Evolutionary conservation across 2,797 vertebrate genomes (phyloP), one percentile per base, ranked within the genome.

Genomic region (Gymnoscopelus braueri): DNA sequence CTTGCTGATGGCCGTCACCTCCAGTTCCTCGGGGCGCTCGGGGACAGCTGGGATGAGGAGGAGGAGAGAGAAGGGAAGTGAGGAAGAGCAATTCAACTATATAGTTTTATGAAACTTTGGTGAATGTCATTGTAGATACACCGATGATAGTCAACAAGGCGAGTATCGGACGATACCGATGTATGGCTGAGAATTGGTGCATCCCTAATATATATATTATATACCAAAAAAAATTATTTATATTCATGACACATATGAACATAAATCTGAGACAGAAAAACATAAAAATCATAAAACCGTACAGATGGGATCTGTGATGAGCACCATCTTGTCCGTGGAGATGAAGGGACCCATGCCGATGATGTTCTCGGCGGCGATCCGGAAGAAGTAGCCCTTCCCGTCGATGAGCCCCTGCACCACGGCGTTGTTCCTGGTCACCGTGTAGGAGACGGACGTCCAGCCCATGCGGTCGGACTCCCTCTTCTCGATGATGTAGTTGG

Each of bases 341-440:
- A 93, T 93, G 83, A 97, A 99, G 0, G 98, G 98, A 60, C 98
- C 98, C 94, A 98, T 97, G 89, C 98, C 98, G 55, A 99, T 97
- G 71, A 96, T 97, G 88, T 99, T 99, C 91, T 99, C 98, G 11
- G 98, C 95, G 35, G 98, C 98, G 54, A 99, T 97, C 89, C 98
- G 95, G 92, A 99, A 99, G 84, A 97, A 98, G 88, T 99, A 99
- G 62, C 95, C 94, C 85, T 96, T 98, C 14, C 96, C 96, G 75
- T 97, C 91, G 7, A 94, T 91, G 67, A 99, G 95, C 67, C 96
- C 97, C 87, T 99, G 98, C 63, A 98, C 92, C 5, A 96, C 95
- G 13, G 98, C 98, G 55, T 98, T 99, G 75, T 98, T 96, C 71
- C 98, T 93, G 0, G 97, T 99, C 78, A 98, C 97, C 0, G 96